phyloP scores from a whole-genome alignment of 2,113 vertebrate genomes.

The Elachura formosa region DNA sequence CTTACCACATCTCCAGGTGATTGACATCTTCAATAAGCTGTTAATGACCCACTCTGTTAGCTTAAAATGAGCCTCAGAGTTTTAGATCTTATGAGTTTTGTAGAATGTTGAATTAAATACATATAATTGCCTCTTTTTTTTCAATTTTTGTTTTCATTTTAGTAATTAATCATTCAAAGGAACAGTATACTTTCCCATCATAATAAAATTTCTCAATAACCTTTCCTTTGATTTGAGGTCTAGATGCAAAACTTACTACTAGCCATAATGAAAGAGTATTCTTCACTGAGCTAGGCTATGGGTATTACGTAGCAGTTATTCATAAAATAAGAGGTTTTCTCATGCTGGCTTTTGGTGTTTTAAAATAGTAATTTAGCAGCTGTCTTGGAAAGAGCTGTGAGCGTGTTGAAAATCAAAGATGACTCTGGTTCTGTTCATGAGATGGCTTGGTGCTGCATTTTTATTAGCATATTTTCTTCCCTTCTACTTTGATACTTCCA shows the following conservation, averaged over 20 bases:
- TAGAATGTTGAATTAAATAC: constrained; percentile 45
- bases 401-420: background rate
- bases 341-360: background rate
- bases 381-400: background rate
- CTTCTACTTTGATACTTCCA: constrained; percentile 13
- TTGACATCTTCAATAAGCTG: constrained; percentile 59
- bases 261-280: background rate
- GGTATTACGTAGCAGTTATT: background rate
- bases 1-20: constrained; percentile 37
- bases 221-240: constrained; percentile 3
- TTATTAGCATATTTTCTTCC: background rate
- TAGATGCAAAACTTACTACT: background rate
- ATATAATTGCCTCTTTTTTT: constrained; percentile 26
- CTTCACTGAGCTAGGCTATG: background rate
- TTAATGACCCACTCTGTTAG: constrained; percentile 63
- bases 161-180: constrained; percentile 3
- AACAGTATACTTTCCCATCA: background rate
- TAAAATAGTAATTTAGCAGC: constrained; percentile 17
- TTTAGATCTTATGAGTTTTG: constrained; percentile 52
- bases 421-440: background rate
- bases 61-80: constrained; percentile 59
- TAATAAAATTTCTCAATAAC: background rate
- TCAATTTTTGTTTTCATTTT: background rate
- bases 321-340: background rate
- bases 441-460: background rate